Base-by-base conservation (phyloP, 2,888 invertebrate species). In the Monopis laevigella region DNA sequence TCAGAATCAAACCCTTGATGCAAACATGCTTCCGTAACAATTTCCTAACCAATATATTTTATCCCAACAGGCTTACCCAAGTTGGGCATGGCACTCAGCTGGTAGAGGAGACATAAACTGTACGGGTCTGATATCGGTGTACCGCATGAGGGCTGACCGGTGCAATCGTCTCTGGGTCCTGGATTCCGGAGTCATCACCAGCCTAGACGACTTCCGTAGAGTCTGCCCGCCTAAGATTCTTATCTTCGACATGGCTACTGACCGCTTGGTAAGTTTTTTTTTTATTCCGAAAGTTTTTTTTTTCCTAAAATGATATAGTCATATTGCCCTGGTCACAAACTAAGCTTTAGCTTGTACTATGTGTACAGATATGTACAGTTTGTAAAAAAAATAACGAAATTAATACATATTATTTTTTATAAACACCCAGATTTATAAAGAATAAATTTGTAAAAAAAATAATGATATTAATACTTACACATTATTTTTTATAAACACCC, bases 151-250 rank as follows among this genome's bases (percentile, higher is more conserved):
- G 12, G 77, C 87, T 21, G 93, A 93, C 62, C 84, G 88, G n/a
- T 93, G 93, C 69, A 89, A 92, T 64, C 82, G 93, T 12, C 73
- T 93, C 2, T 93, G 93, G 93, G 88, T 89, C 1, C 68, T 93
- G 43, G 93, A 93, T 67, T 87, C 91, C 2, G 93, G 90, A 0
- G 83, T 90, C 11, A 82, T 85, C 59, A 87, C 88, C 42, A 88
- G 88, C 3, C 62, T 90, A 40, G 88, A 88, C 43, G 86, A 89
- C 57, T 86, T 86, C 66, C 69, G 78, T 52, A 50, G 77, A 56
- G 65, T 84, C 51, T 93, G 93, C 56, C 89, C 89, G 1, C 93
- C 93, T 3, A 93, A 93, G 70, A 82, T 93, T 40, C 82, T 92
- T 41, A 86, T 93, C 42, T 90, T 93, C 51, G 91, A 93, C 57